Evolutionary conservation across 2,888 invertebrate species (phyloP).

Genomic region (Apantesis nais): DNA sequence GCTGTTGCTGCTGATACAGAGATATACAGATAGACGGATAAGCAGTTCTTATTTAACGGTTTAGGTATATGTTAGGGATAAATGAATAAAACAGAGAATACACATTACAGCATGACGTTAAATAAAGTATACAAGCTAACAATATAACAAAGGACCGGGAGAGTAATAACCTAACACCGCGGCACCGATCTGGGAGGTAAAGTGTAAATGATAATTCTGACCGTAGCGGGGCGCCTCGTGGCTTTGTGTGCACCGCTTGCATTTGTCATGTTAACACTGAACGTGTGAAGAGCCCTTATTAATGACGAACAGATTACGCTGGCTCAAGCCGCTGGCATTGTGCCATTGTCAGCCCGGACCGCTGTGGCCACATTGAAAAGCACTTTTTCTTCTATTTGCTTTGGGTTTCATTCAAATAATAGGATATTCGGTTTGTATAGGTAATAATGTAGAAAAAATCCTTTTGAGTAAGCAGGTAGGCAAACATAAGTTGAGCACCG

Average conservation of each 20-base stretch:
- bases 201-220: conserved; percentile 63
- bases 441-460: conserved; percentile 47
- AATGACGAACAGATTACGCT: conserved; percentile 79
- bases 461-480: conserved; percentile 47
- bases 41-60: neutral
- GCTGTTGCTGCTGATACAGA: too few species aligned
- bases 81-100: neutral
- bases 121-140: conserved; percentile 24
- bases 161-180: conserved; percentile 31
- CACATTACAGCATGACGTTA: neutral
- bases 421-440: conserved; percentile 58
- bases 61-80: neutral
- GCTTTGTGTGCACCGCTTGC: conserved; percentile 67
- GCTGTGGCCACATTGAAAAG: conserved; percentile 62
- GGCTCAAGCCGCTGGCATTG: conserved; percentile 64
- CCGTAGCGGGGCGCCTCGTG: conserved; percentile 61
- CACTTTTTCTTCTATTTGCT: conserved; percentile 64
- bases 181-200: conserved; percentile 54
- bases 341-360: conserved; percentile 59
- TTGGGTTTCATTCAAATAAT: conserved; percentile 65
- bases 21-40: neutral
- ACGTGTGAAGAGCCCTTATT: conserved; percentile 82
- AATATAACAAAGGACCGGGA: conserved; percentile 29
- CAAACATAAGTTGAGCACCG: conserved; percentile 36
- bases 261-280: conserved; percentile 84